phyloP scores from a whole-genome alignment of 1,140 invertebrate genomes.

The Brachystomella parvula region DNA sequence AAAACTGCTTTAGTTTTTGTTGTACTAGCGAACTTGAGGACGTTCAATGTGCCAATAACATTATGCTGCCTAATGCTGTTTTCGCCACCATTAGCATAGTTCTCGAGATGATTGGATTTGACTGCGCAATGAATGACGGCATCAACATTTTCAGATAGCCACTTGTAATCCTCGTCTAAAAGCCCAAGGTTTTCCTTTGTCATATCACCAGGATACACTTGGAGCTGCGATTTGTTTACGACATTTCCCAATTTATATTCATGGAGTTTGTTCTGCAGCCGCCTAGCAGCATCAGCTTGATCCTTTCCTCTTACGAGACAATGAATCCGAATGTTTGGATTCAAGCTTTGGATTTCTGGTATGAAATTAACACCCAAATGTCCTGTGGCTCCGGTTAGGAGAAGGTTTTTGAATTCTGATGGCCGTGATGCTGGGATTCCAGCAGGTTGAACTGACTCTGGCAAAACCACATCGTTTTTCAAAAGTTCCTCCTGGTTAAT shows the following conservation, averaged over 20 bases:
- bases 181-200: slow-evolving; percentile 1
- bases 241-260: neutral
- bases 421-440: neutral
- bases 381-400: slow-evolving; percentile 14
- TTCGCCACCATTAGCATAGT: neutral
- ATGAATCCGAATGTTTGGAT: neutral
- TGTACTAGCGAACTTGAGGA: slow-evolving; percentile 9
- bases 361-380: slow-evolving; percentile 9
- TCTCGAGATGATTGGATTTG: slow-evolving; percentile 17
- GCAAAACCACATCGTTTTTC: neutral
- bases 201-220: slow-evolving; percentile 4
- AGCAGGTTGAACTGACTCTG: neutral
- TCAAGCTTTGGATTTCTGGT: neutral
- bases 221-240: neutral
- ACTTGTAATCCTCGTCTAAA: neutral
- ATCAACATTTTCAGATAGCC: slow-evolving; percentile 8
- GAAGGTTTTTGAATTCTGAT: slow-evolving; percentile 4
- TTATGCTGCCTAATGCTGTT: neutral
- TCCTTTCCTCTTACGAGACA: neutral
- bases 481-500: neutral
- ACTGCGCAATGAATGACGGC: slow-evolving; percentile 21
- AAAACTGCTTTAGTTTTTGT: slow-evolving; percentile 6
- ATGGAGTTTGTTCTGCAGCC: neutral
- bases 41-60: slow-evolving; percentile 9
- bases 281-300: neutral